Evolutionary conservation across 2,888 invertebrate species (phyloP).

Genomic region (Drosophila fungiperda): DNA sequence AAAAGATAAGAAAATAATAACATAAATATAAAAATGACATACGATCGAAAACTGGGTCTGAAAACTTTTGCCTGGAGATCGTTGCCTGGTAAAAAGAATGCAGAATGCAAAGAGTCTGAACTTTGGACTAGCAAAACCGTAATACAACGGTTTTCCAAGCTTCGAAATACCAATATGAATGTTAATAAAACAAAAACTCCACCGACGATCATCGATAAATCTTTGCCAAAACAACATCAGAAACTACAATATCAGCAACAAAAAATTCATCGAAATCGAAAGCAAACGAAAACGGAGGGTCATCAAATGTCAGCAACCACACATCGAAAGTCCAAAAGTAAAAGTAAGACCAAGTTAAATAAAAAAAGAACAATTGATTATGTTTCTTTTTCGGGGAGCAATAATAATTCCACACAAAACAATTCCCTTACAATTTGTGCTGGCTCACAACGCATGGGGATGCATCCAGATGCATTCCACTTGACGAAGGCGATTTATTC

Average conservation of each 20-base stretch:
- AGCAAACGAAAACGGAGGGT: conserved; percentile 20
- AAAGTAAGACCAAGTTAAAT: conserved; percentile 51
- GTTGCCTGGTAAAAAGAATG: background rate
- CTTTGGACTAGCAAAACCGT: conserved; percentile 6
- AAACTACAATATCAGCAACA: conserved; percentile 4
- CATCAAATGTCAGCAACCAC: conserved; percentile 41
- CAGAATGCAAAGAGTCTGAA: background rate
- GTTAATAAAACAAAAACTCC: conserved; percentile 8
- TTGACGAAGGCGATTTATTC: background rate
- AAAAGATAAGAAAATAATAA: background rate
- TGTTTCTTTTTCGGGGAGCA: background rate
- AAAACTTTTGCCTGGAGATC: background rate
- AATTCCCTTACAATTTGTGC: background rate
- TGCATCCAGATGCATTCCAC: conserved; percentile 4
- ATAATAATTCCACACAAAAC: background rate
- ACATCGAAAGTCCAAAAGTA: conserved; percentile 69
- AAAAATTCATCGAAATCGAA: conserved; percentile 29
- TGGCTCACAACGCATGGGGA: conserved; percentile 1
- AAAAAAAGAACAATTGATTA: background rate
- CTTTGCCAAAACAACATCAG: conserved; percentile 31
- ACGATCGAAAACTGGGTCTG: background rate
- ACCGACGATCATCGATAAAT: conserved; percentile 23
- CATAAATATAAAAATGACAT: background rate
- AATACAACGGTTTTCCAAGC: background rate
- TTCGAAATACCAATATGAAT: background rate